Conservation (phyloP, 30 jellyfish, hydroid and myxozoan species). For the Nemopilema nomurai region DNA sequence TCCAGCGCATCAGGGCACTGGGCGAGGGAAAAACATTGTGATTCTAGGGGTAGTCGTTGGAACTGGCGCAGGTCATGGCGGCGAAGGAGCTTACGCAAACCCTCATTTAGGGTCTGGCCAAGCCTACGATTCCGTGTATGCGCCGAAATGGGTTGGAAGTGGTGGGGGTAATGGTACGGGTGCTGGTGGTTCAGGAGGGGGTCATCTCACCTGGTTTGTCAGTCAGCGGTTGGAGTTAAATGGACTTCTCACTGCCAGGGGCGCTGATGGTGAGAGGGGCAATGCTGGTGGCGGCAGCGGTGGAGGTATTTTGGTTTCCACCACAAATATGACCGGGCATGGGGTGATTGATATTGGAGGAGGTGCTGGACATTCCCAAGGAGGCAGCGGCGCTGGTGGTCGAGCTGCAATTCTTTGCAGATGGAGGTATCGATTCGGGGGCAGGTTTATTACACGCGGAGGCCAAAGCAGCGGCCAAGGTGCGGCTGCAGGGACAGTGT, state of each 20-base stretch:
- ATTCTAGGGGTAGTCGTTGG: constrained; percentile 28
- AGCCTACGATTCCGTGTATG: constrained; percentile 63
- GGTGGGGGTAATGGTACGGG: constrained; percentile 65
- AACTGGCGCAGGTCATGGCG: constrained; percentile 75
- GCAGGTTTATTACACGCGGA: constrained; percentile 51
- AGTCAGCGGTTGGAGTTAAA: constrained; percentile 60
- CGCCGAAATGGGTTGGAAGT: constrained; percentile 59
- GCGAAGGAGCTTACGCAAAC: constrained; percentile 61
- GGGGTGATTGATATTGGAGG: constrained; percentile 65
- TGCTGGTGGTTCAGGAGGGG: constrained; percentile 67
- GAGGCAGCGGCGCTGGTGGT: constrained; percentile 75
- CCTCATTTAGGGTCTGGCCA: background rate
- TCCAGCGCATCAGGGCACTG: constrained; percentile 34
- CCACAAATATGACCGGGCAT: constrained; percentile 67
- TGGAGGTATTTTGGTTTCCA: constrained; percentile 33
- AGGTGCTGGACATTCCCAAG: constrained; percentile 43
- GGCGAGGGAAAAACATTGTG: constrained; percentile 22
- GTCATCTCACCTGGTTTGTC: constrained; percentile 53
- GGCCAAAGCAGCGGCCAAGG: constrained; percentile 54
- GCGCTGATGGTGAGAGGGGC: constrained; percentile 54
- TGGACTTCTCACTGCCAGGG: constrained; percentile 59
- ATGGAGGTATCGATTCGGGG: constrained; percentile 57
- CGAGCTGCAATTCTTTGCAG: constrained; percentile 63
- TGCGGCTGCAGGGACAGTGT: constrained; percentile 73
- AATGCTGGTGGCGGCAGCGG: constrained; percentile 82